Evolutionary conservation across 2,888 invertebrate genomes (phyloP).

Genomic region (Bibio marci): DNA sequence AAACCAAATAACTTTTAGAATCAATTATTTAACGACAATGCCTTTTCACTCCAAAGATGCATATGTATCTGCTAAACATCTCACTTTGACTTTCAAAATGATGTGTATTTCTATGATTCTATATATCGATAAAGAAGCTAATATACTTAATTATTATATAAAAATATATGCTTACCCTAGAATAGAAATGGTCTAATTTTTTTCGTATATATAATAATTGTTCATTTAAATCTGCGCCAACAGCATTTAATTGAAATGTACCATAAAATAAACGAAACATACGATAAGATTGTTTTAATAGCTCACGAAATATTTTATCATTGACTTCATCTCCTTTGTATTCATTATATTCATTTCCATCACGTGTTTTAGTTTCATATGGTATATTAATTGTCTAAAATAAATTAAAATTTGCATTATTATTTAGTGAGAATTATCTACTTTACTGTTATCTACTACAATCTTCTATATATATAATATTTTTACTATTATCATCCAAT

Average conservation of each 20-base stretch:
- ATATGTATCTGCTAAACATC: too few species aligned
- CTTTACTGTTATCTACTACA: too few species aligned
- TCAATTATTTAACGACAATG: too few species aligned
- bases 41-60: too few species aligned
- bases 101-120: too few species aligned
- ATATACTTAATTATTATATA: slow-evolving; percentile 3
- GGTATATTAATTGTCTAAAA: slow-evolving; percentile 59
- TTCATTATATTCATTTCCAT: slow-evolving; percentile 50
- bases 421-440: too few species aligned
- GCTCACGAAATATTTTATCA: slow-evolving; percentile 51
- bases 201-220: slow-evolving; percentile 42
- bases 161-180: slow-evolving; percentile 37
- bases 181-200: slow-evolving; percentile 63
- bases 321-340: slow-evolving; percentile 70
- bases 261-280: slow-evolving; percentile 79
- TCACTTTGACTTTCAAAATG: too few species aligned
- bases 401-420: too few species aligned
- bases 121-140: too few species aligned
- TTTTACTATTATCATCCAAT: slow-evolving; percentile 83
- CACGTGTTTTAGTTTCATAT: slow-evolving; percentile 51
- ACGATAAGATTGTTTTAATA: slow-evolving; percentile 58
- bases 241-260: slow-evolving; percentile 46
- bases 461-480: too few species aligned
- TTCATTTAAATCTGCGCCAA: slow-evolving; percentile 28
- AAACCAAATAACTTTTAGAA: too few species aligned